Percentiles rank a stretch among this genome's conserved stretches.
Evolutionary conservation across 2,797 vertebrate species (phyloP).

Genomic region (Dryobates pubescens): DNA sequence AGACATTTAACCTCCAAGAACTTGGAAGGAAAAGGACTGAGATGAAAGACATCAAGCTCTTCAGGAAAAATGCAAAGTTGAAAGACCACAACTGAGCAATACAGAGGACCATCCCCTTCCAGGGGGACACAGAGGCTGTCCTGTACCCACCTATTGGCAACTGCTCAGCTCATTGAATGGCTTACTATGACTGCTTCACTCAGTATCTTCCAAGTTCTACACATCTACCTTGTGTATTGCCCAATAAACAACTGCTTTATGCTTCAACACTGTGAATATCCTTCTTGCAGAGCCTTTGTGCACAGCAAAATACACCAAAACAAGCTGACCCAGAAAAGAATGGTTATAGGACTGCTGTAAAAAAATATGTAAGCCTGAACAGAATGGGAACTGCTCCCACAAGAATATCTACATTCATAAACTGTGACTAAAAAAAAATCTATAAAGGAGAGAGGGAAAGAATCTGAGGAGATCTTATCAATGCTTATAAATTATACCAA

Average conservation of each 20-base stretch:
- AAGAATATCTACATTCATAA: not conserved
- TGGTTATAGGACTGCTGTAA: not conserved
- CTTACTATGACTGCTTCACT: not conserved
- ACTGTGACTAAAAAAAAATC: not conserved
- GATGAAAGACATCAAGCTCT: not conserved
- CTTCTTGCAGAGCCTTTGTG: not conserved
- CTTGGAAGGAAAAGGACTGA: not conserved
- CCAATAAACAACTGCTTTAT: not conserved
- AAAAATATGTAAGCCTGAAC: not conserved
- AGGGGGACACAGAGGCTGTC: not conserved
- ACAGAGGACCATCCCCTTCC: not conserved
- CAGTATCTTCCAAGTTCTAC: not conserved
- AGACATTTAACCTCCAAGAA: not conserved
- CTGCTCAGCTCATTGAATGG: not conserved
- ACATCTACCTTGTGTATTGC: too few relatives aligned
- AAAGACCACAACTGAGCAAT: not conserved
- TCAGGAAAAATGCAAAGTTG: not conserved
- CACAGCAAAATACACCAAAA: not conserved
- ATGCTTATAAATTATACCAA: too few relatives aligned
- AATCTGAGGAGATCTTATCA: not conserved
- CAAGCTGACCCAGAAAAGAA: not conserved
- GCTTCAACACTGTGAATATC: not conserved
- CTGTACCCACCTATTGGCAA: not conserved
- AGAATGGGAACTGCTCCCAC: not conserved
- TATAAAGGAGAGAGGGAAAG: not conserved